Evolutionary conservation across 2,797 vertebrate genomes (phyloP), one percentile per base, ranked within the genome.

Genomic region (Myiothlypis coronata): DNA sequence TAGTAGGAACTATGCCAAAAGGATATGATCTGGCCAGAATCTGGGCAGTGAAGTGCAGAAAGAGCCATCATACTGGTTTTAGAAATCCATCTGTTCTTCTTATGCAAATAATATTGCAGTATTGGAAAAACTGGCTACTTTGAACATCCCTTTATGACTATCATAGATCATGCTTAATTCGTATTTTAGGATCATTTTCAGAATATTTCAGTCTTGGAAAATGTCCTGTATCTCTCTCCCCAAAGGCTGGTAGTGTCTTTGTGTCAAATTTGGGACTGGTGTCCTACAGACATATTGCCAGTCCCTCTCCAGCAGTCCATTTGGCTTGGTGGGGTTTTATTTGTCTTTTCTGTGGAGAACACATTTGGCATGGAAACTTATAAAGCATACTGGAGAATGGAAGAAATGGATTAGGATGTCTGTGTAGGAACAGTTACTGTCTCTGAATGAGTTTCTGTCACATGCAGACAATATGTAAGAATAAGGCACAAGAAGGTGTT

Each of bases 61-160:
- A 71, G 64, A 92, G 37, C 61, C 17, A 68, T 77, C 57, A 30
- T 41, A 75, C 27, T 59, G 41, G 18, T 71, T 86, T 91, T 49
- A 84, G 82, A 83, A 50, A 86, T 91, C 72, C 61, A 89, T 75
- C 59, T 86, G 79, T 85, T 94, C 50, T 91, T 65, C 76, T 93
- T 78, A 20, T 32, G 47, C 30, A 79, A 83, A 55, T 79, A 59
- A 83, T 83, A 87, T 23, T 57, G 23, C 57, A 47, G 46, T 43
- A n/a, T 26, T 71, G 68, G 64, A 88, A 87, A 93, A 91, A 55
- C 16, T 14, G n/a, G n/a, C 49, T 90, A 27, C 83, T 89, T 75
- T 61, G 43, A 88, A 65, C 46, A 46, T 83, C 20, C 14, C 37
- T 93, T 85, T 86, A 68, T 92, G 68, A 46, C 46, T 75, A 15